Conservation (phyloP, 2,888 invertebrate species). For the Agrochola lota region DNA sequence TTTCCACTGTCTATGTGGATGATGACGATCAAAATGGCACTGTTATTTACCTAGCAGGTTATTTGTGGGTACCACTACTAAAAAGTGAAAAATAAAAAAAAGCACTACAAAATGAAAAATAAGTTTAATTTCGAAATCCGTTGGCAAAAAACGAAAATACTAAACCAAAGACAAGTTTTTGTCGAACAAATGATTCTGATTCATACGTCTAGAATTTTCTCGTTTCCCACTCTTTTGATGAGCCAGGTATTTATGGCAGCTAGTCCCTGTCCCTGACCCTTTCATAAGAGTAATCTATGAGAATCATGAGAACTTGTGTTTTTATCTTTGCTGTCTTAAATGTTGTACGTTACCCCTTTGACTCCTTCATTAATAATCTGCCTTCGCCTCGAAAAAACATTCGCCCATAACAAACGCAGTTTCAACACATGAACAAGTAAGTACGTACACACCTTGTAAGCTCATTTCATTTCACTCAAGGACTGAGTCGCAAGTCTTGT, state of each 20-base stretch:
- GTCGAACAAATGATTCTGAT: neutral
- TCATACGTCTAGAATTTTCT: neutral
- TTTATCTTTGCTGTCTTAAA: neutral
- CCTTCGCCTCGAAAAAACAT: neutral
- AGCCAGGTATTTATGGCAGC: too few relatives aligned
- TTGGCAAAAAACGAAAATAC: too few relatives aligned
- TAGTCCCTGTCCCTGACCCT: neutral
- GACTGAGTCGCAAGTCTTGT: conserved; percentile 68
- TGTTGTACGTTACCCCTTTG: neutral
- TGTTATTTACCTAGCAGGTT: too few relatives aligned
- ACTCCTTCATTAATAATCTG: neutral
- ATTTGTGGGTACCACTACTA: too few relatives aligned
- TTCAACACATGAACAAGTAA: conserved; percentile 16
- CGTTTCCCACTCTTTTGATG: neutral
- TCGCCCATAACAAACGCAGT: neutral
- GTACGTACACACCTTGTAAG: conserved; percentile 49
- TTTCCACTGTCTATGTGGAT: too few relatives aligned
- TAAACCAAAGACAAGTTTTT: too few relatives aligned
- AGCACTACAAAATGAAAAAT: too few relatives aligned
- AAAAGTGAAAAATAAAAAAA: too few relatives aligned
- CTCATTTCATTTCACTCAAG: conserved; percentile 64
- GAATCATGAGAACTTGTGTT: neutral
- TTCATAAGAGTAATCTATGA: neutral
- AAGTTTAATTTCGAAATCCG: too few relatives aligned
- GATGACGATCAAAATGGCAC: too few relatives aligned